These are phyloP conservation scores for Asarcornis scutulata DNA, from an alignment of 2,113 vertebrate species.

Conservation along the genomic window DNA sequence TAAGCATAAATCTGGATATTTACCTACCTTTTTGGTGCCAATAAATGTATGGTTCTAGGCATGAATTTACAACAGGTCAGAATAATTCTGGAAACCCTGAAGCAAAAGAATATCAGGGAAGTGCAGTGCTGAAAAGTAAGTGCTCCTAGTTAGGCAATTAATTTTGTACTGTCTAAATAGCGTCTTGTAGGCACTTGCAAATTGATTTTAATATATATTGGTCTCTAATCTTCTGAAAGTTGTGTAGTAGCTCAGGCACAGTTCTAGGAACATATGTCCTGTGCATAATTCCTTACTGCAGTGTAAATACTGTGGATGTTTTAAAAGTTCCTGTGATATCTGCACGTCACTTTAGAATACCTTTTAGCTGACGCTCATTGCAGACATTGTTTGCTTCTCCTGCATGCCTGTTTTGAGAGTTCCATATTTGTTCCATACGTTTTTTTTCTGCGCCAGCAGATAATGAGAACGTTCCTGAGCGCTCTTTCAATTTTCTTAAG, in stretches of 20 bases:
- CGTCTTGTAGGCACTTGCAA: constrained; percentile 41
- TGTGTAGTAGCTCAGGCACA: not conserved
- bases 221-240: constrained; percentile 2
- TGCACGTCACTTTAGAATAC: not conserved
- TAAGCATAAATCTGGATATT: not conserved
- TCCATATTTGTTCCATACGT: not conserved
- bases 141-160: constrained; percentile 33
- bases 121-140: not conserved
- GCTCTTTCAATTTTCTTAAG: not conserved
- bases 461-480: not conserved
- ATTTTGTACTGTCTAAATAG: constrained; percentile 39
- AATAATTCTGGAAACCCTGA: constrained; percentile 30
- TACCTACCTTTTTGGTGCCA: not conserved
- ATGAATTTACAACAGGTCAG: not conserved
- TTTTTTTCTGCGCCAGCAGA: not conserved
- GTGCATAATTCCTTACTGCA: not conserved
- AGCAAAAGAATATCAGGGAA: constrained; percentile 6
- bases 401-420: not conserved
- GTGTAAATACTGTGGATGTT: not conserved
- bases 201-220: constrained; percentile 47
- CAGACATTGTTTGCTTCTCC: not conserved
- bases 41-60: not conserved
- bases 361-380: not conserved
- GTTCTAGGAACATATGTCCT: not conserved
- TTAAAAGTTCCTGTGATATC: not conserved